Evolutionary conservation across 2,113 vertebrate species (phyloP).

Genomic region (Crotalus helleri): DNA sequence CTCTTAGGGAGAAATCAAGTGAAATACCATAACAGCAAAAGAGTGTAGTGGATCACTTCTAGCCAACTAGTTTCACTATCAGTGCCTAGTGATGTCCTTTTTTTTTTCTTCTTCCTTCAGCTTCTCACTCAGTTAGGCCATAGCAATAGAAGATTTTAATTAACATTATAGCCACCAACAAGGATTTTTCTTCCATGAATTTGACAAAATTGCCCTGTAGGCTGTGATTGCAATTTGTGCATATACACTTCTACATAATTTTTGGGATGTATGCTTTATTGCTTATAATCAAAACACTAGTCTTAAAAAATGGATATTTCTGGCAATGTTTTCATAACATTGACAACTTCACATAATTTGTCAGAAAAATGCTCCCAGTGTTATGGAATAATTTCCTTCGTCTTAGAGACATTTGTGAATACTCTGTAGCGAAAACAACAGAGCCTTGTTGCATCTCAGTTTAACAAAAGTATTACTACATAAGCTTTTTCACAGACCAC

Average conservation of each 20-base stretch:
- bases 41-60: neutral
- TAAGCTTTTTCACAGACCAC: neutral
- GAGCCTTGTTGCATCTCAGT: neutral
- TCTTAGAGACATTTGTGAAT: neutral
- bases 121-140: neutral
- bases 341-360: neutral
- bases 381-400: neutral
- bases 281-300: neutral
- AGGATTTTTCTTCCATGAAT: neutral
- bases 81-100: neutral
- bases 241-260: neutral
- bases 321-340: neutral
- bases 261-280: neutral
- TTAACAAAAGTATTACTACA: neutral
- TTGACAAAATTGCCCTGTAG: neutral
- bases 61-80: neutral
- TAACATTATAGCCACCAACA: neutral
- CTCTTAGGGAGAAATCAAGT: neutral
- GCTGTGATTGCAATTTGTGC: neutral
- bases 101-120: neutral
- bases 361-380: neutral
- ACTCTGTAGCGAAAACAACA: neutral
- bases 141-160: neutral
- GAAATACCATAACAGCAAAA: neutral
- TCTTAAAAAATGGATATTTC: neutral